phyloP scores from a whole-genome alignment of 2,113 vertebrate genomes.

The Poicephalus meyeri region DNA sequence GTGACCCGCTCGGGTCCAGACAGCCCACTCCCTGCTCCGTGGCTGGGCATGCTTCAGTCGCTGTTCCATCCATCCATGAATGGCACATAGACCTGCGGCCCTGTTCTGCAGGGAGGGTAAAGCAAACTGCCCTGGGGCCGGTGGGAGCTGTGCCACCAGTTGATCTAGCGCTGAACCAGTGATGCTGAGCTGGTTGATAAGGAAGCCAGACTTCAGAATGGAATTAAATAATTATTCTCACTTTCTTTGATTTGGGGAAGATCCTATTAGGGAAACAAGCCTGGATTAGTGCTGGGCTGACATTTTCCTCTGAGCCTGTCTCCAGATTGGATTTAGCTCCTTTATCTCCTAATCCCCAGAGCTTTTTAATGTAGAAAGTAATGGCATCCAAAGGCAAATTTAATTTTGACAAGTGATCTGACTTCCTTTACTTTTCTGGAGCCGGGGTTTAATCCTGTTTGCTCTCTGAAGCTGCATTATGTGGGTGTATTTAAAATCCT shows the following conservation, averaged over 20 bases:
- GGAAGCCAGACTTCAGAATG: not conserved
- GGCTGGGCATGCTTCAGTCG: rapidly evolving
- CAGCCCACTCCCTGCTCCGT: not conserved
- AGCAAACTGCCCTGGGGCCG: not conserved
- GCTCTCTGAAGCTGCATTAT: conserved; percentile 29
- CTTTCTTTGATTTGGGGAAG: not conserved
- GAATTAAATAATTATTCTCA: conserved; percentile 22
- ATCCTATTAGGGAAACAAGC: conserved; percentile 13
- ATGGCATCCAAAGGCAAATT: conserved; percentile 21
- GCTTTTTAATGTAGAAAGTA: conserved; percentile 30
- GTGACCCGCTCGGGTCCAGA: rapidly evolving
- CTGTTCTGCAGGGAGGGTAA: rapidly evolving
- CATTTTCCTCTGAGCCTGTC: conserved; percentile 37
- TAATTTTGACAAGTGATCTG: conserved; percentile 50
- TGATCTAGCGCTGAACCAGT: not conserved
- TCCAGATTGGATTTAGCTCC: conserved; percentile 29
- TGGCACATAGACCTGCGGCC: not conserved
- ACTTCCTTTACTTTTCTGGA: conserved; percentile 6
- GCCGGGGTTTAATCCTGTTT: not conserved
- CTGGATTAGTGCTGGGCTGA: conserved; percentile 21
- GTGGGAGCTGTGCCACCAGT: not conserved
- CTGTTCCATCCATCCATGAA: not conserved
- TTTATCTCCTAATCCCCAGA: conserved; percentile 57
- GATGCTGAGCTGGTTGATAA: not conserved
- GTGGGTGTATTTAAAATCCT: conserved; percentile 27